Evolutionary conservation across 2,888 invertebrate species (phyloP).

Genomic region (Drymonia ruficornis): DNA sequence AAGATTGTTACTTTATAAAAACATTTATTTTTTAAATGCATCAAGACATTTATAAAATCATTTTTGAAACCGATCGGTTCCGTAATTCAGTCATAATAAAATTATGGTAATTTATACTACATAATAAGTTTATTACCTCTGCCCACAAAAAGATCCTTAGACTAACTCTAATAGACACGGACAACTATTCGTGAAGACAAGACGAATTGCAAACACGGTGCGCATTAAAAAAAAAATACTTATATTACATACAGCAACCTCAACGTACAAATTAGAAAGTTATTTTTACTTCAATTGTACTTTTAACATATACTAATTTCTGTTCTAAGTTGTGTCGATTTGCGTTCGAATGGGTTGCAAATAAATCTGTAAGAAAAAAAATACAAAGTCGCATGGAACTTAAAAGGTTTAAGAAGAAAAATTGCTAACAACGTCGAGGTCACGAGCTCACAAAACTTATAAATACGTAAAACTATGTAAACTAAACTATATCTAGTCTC

Average conservation of each 20-base stretch:
- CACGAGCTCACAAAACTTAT: conserved; percentile 46
- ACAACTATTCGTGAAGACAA: conserved; percentile 33
- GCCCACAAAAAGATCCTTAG: conserved; percentile 26
- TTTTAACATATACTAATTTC: background rate
- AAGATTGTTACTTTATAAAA: conserved; percentile 16
- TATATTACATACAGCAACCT: conserved; percentile 47
- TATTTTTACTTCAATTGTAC: background rate
- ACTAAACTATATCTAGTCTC: conserved; percentile 53
- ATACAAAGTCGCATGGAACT: background rate
- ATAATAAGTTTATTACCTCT: conserved; percentile 28
- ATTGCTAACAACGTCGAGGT: conserved; percentile 37
- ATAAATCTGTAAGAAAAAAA: background rate
- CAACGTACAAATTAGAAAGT: conserved; percentile 18
- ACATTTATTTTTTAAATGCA: conserved; percentile 25
- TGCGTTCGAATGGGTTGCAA: too few relatives aligned
- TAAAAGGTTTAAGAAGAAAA: background rate
- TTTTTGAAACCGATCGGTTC: background rate
- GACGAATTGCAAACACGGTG: conserved; percentile 42
- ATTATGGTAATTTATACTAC: conserved; percentile 26
- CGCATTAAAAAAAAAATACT: conserved; percentile 41
- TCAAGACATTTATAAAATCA: conserved; percentile 6
- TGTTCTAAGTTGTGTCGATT: too few relatives aligned
- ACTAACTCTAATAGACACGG: conserved; percentile 20
- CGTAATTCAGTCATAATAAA: conserved; percentile 26
- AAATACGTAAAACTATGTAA: conserved; percentile 36